Conservation (phyloP, 2,113 vertebrate species). For the Leiothrix lutea region DNA sequence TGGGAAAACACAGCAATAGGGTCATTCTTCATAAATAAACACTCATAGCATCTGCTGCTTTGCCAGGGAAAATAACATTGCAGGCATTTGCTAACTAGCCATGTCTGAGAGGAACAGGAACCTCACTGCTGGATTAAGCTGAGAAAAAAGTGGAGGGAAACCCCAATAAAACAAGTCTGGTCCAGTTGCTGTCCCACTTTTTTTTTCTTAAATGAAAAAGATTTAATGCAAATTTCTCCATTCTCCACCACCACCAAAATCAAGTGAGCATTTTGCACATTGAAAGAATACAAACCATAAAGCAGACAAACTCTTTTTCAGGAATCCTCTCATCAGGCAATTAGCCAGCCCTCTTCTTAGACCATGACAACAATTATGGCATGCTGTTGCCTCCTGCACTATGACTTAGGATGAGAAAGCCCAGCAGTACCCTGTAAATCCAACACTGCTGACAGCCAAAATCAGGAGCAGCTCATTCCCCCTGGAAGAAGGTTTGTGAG, state of each 20-base stretch:
- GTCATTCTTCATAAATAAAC: background rate
- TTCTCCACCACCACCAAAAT: background rate
- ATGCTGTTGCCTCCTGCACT: background rate
- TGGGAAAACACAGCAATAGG: background rate
- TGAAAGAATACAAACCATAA: background rate
- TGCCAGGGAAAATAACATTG: background rate
- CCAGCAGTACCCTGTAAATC: constrained; percentile 46
- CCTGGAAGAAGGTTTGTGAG: constrained; percentile 10
- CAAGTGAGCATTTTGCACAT: background rate
- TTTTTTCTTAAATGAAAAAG: background rate
- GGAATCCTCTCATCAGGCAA: background rate
- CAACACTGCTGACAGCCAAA: constrained; percentile 7
- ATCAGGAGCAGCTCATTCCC: constrained; percentile 36
- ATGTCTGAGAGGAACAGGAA: background rate
- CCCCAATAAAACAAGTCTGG: background rate
- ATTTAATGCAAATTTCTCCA: background rate
- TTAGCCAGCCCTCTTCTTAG: background rate
- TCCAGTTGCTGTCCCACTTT: background rate
- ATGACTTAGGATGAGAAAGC: background rate
- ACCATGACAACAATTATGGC: background rate
- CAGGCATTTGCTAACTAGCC: background rate
- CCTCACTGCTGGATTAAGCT: background rate
- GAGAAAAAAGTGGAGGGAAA: background rate
- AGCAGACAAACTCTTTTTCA: background rate
- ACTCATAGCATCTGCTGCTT: background rate